Evolutionary conservation across 2,888 invertebrate genomes (phyloP), one percentile per base, ranked within the genome.

Genomic region (Esperia sulphurella): DNA sequence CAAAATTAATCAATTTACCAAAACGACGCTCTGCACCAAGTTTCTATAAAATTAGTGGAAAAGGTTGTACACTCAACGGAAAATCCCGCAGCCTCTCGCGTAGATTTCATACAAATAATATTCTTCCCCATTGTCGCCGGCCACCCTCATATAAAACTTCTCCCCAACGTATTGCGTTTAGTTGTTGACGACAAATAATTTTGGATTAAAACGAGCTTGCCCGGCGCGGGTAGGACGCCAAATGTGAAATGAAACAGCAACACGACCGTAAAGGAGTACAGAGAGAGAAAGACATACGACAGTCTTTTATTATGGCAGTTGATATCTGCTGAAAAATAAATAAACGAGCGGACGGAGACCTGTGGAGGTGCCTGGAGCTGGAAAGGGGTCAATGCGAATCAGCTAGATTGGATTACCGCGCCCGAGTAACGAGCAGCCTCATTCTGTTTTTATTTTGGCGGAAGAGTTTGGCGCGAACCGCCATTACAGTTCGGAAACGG

Each of bases 341-440:
- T 59, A 64, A 49, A 41, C 10, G 14, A 38, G 38, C n/a, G 38
- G 21, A 21, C 21, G 21, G 55, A 51, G 41, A 47, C 14, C 54
- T 48, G 47, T 46, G 21, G 21, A 21, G 49, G 53, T 46, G 59
- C 58, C 49, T 49, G 52, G 45, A 48, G 46, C 46, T 33, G 48
- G 49, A 52, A 50, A 58, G 65, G 65, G 70, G 75, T 66, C 67
- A 66, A 57, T 60, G 62, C 56, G 66, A 72, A 75, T 72, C 73
- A 71, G 63, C 63, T 50, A 63, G 67, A 75, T 75, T 75, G 69
- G 68, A 75, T 75, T 75, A 75, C 68, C 57, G 66, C 65, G 65
- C 58, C 58, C 62, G 57, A 54, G 67, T 75, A 75, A 75, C 75
- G 75, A 75, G 71, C 53, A 48, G 47, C 50, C 53, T 53, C 63